Base-by-base conservation (phyloP, 2,797 vertebrate species). In the Spinus olivaceus region DNA sequence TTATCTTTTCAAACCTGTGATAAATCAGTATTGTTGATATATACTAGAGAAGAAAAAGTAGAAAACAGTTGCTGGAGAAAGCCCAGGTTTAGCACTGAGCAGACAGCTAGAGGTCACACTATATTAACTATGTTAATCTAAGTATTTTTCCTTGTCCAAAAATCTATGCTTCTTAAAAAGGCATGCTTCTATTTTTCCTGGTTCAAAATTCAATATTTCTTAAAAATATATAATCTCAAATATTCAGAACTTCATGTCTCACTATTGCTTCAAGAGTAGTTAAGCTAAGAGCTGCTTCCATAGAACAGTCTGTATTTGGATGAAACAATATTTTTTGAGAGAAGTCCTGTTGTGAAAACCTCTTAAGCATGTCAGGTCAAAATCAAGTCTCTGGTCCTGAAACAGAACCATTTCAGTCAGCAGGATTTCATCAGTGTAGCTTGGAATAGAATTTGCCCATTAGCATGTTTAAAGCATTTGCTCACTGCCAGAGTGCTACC, bases 381-480 rank as follows among this genome's bases (percentile, higher is more conserved):
- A 91, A 69, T 57, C 28, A 85, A 65, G 11, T 59, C 41, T 84
- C 74, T 49, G n/a, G 27, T 86, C 44, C 53, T 81, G 61, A 87
- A 94, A 94, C 47, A 90, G 66, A 86, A 63, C 12, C 46, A 78
- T 73, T 95, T 89, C 77, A 94, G 46, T 87, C 89, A 90, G 69
- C 3, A 0, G 90, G 67, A 23, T 83, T 87, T 90, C 60, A 78
- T 77, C 85, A 92, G 44, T 33, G 50, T 47, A 81, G 35, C 85
- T 72, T 3, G 0, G 76, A 93, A 82, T 15, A 90, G 72, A 89
- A 74, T 83, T 59, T 91, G 24, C 21, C 78, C 59, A 74, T 93
- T 84, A 94, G 30, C 59, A 63, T 65, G 24, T 80, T 90, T 70
- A 83, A 89, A 95, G 17, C 32, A 64, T 67, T 93, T 95, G 20